Percentiles rank a stretch among this genome's conserved stretches.
Evolutionary conservation across 2,888 invertebrate species (phyloP).

Genomic region (Meta bourneti): DNA sequence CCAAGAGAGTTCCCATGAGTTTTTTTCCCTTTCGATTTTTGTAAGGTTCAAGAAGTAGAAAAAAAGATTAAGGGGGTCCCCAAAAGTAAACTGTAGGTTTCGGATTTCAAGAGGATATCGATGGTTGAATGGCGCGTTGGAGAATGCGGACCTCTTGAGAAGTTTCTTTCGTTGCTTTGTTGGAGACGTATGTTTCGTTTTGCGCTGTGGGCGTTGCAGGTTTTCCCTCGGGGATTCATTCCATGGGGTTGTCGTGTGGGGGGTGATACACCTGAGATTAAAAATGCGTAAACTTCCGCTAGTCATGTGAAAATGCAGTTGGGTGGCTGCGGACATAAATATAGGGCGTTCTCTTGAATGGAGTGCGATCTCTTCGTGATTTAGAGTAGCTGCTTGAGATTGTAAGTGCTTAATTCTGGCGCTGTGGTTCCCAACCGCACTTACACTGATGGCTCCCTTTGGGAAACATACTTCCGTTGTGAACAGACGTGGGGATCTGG

Average conservation of each 20-base stretch:
- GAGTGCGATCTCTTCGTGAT: not conserved
- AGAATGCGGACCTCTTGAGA: not conserved
- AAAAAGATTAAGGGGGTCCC: not conserved
- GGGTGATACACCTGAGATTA: slow-evolving; percentile 5
- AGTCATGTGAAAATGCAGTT: slow-evolving; percentile 19
- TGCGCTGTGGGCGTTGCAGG: slow-evolving; percentile 58
- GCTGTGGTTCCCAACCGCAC: not conserved
- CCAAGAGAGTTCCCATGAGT: slow-evolving; percentile 46
- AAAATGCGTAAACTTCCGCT: slow-evolving; percentile 12
- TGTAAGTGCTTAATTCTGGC: not conserved
- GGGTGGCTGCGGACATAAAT: not conserved
- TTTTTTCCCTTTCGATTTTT: slow-evolving; percentile 29
- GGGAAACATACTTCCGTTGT: not conserved
- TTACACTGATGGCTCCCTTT: not conserved
- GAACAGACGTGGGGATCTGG: not conserved
- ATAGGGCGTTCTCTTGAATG: not conserved
- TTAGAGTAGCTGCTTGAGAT: not conserved
- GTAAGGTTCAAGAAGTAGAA: too few relatives aligned
- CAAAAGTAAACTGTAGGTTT: slow-evolving; percentile 66
- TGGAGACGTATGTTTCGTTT: slow-evolving; percentile 49
- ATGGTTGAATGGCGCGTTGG: slow-evolving; percentile 27
- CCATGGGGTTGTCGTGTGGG: not conserved
- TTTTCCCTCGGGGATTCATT: not conserved
- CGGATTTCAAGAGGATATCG: slow-evolving; percentile 63
- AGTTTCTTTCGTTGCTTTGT: slow-evolving; percentile 48